Evolutionary conservation across 2,888 invertebrate species (phyloP), one percentile per base, ranked within the genome.

Genomic region (Pomacea canaliculata): DNA sequence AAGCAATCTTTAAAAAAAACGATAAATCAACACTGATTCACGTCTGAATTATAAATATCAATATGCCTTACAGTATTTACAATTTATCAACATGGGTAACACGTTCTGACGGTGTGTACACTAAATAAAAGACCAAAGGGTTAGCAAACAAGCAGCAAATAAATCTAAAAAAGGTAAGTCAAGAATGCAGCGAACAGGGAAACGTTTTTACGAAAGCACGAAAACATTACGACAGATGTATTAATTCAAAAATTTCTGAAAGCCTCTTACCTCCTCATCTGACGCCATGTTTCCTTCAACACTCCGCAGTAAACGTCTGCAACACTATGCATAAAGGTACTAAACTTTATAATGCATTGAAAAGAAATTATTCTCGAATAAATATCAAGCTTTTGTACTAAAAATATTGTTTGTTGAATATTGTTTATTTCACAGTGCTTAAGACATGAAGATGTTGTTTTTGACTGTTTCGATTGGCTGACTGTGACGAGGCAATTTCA

Each of bases 201-300:
- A 65, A 37, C 12, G 12, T 13, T 56, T 56, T 56, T 16, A 56
- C 8, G 10, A 16, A 56, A 56, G 16, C 69, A 48, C 13, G n/a
- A 37, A 69, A 69, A 46, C 37, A 48, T 37, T 37, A 10, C 16
- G 49, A 13, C 23, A 23, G 10, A n/a, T 69, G 27, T 23, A 37
- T 69, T 37, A 37, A 37, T 37, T 37, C 51, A 56, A 56, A 10
- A 7, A 56, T 56, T 56, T 56, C 51, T 56, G 37, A 56, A 56
- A 56, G 51, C 51, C 66, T 37, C 49, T 48, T 46, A 19, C 48
- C 46, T n/a, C 83, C n/a, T 81, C 82, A 70, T 82, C 83, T 63
- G 83, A 84, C 79, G 85, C 85, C 85, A 85, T 85, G 77, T 85
- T 84, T 66, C 49, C 65, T 16, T 76, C 16, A 56, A 37, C 19